Base-by-base conservation (phyloP, 2,113 vertebrate species). In the Chamaea fasciata region DNA sequence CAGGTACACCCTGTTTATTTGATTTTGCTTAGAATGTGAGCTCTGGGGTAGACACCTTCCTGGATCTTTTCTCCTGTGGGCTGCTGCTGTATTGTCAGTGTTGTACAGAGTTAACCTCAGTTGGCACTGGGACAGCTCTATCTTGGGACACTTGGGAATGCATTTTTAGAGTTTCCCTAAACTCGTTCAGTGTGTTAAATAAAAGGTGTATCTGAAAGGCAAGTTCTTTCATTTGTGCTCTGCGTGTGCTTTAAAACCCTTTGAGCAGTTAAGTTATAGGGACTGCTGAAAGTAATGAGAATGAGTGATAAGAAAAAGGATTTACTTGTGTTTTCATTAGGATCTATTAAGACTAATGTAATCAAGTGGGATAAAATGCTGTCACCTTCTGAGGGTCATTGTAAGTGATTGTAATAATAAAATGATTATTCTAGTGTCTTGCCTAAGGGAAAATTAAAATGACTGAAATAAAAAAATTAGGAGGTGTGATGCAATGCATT, bases 321-420 rank as follows among this genome's bases (percentile, higher is more conserved):
- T 92, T 96, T 87, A 56, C 49, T 87, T 81, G n/a, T 65, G 56
- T 95, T 95, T 87, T 76, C 78, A 57, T 91, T 94, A 92, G 83
- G 67, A 64, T 92, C 68, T 88, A 46, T 85, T 96, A 94, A 77
- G 59, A 62, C 53, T 79, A 87, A 73, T 87, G 44, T 94, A 94
- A 93, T 91, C 88, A 91, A 92, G 81, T 68, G 44, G 44, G 73
- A 93, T 92, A 96, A 92, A 94, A 94, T 63, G 26, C 91, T 79
- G 46, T 28, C 90, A 64, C 64, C 57, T 93, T 95, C 59, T 85
- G 57, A 91, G 75, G 37, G 41, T 79, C 70, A 30, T 19, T 83
- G 89, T 79, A 59, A 62, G 63, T 82, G 83, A 96, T 64, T 78
- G 59, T 92, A 91, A 88, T 56, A 87, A 74, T 69, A 30, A 80